phyloP scores from a whole-genome alignment of 1,140 invertebrate species.

The Drosophila setifemur region DNA sequence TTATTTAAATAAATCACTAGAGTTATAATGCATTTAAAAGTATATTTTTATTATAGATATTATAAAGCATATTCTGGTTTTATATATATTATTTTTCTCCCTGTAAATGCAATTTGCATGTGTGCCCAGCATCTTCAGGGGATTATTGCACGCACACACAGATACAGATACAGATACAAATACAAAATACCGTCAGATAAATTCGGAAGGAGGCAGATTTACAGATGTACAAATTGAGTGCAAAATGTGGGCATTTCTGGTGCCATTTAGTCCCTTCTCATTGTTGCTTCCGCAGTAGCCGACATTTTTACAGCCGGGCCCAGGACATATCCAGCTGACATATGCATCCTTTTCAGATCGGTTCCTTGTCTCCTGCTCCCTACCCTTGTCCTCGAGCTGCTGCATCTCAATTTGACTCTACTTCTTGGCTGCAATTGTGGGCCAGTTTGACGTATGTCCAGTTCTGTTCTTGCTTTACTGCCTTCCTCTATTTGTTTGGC shows the following conservation, averaged over 20 bases:
- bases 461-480: constrained; percentile 4
- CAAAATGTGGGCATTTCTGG: constrained; percentile 65
- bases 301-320: constrained; percentile 15
- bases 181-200: constrained; percentile 3
- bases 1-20: no score
- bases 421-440: constrained; percentile 60
- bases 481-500: constrained; percentile 54
- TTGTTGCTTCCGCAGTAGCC: constrained; percentile 66
- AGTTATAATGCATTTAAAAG: no score
- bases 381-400: neutral
- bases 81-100: constrained; percentile 10
- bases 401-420: constrained; percentile 17
- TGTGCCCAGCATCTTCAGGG: neutral
- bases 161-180: constrained; percentile 1
- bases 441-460: constrained; percentile 69
- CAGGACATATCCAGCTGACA: constrained; percentile 32
- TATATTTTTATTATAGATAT: no score
- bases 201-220: neutral
- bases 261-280: constrained; percentile 50
- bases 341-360: constrained; percentile 1
- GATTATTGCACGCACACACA: constrained; percentile 32
- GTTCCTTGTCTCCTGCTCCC: neutral
- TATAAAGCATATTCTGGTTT: no score
- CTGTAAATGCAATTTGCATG: constrained; percentile 60
- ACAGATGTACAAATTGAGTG: constrained; percentile 50